Percentiles rank a stretch among this genome's conserved stretches.
Conservation (phyloP, 2,888 invertebrate genomes). For the Andrena trimmerana region DNA sequence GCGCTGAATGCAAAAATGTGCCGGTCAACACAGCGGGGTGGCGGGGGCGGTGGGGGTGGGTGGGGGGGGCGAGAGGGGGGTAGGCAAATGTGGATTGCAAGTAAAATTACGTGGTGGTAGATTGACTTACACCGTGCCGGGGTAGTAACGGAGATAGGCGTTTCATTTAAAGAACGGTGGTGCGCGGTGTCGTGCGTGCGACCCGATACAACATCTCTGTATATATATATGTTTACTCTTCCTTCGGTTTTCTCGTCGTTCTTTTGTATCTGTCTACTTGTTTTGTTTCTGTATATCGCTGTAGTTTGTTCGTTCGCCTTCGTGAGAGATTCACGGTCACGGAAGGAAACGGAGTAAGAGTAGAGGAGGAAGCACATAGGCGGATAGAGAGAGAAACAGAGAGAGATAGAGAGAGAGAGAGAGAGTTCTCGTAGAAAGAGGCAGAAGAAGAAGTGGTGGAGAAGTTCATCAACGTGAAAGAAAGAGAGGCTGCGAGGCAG, state of each 20-base stretch:
- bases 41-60: not conserved
- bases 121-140: slow-evolving; percentile 60
- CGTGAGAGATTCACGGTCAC: slow-evolving; percentile 58
- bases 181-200: slow-evolving; percentile 58
- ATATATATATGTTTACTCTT: slow-evolving; percentile 8
- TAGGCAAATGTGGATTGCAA: not conserved
- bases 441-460: slow-evolving; percentile 30
- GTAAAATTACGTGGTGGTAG: slow-evolving; percentile 9
- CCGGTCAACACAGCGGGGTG: slow-evolving; percentile 22
- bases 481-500: slow-evolving; percentile 17
- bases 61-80: too few species aligned
- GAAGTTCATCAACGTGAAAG: slow-evolving; percentile 10
- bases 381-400: slow-evolving; percentile 19
- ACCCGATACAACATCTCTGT: slow-evolving; percentile 39
- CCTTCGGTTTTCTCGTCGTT: slow-evolving; percentile 27
- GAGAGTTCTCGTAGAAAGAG: slow-evolving; percentile 10
- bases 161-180: slow-evolving; percentile 42
- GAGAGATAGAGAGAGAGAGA: slow-evolving; percentile 18
- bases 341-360: slow-evolving; percentile 52
- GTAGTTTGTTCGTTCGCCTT: slow-evolving; percentile 59
- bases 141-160: slow-evolving; percentile 44
- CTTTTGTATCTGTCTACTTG: slow-evolving; percentile 26
- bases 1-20: slow-evolving; percentile 44
- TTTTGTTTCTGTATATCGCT: slow-evolving; percentile 37
- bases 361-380: slow-evolving; percentile 13